Conservation (phyloP, 2,113 vertebrate species). For the Alethe castanea region DNA sequence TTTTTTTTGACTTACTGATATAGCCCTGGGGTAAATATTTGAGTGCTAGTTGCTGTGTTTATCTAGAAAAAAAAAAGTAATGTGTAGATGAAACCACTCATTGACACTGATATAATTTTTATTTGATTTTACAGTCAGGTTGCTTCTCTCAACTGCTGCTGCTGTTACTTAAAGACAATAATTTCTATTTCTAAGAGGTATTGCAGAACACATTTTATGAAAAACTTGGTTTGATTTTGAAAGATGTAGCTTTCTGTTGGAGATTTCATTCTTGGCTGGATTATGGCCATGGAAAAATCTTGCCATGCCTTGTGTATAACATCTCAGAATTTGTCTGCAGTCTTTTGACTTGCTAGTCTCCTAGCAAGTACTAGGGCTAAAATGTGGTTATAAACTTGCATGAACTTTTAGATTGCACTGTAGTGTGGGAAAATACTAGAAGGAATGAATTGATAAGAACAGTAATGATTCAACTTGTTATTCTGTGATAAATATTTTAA, state of each 20-base stretch:
- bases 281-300: background rate
- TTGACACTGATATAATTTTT: background rate
- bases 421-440: background rate
- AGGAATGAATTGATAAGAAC: background rate
- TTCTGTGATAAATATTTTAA: background rate
- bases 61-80: background rate
- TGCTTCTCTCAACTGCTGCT: rapidly evolving
- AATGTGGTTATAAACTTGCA: background rate
- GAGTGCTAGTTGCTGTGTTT: background rate
- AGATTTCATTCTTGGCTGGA: background rate
- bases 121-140: background rate
- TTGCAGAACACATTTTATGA: background rate
- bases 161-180: background rate
- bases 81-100: rapidly evolving
- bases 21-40: background rate
- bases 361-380: background rate
- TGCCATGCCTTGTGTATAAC: background rate
- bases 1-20: background rate
- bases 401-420: background rate
- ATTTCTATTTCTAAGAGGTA: background rate
- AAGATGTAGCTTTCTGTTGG: background rate
- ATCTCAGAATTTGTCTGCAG: background rate
- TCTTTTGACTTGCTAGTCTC: background rate
- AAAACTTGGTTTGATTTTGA: background rate
- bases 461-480: background rate